Evolutionary conservation across 1,140 invertebrate genomes (phyloP).

Genomic region (Brachionus manjavacas): DNA sequence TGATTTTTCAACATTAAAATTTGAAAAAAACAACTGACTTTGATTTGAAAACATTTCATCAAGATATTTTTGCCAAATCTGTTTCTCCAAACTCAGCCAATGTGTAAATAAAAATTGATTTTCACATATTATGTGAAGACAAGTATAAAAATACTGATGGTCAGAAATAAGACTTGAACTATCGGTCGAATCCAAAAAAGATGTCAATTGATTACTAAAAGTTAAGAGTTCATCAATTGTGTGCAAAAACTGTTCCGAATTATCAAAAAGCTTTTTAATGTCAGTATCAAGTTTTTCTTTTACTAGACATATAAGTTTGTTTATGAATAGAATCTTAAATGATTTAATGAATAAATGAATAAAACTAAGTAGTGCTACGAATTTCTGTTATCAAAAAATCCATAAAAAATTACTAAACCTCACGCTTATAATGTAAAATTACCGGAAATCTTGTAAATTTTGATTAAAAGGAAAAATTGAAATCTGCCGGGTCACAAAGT

Average conservation of each 20-base stretch:
- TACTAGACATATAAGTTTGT: neutral
- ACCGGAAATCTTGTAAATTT: too few species aligned
- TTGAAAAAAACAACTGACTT: neutral
- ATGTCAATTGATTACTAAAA: neutral
- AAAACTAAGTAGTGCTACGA: too few species aligned
- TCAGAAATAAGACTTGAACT: neutral
- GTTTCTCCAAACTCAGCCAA: conserved; percentile 29
- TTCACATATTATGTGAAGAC: conserved; percentile 8
- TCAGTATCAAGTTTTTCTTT: conserved; percentile 19
- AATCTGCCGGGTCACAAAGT: too few species aligned
- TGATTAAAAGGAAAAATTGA: too few species aligned
- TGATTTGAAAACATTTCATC: conserved; percentile 33
- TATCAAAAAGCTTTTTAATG: neutral
- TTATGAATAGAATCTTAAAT: conserved; percentile 25
- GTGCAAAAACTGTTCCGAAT: conserved; percentile 13
- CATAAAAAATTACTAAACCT: too few species aligned
- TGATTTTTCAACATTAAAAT: neutral
- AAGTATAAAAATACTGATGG: neutral
- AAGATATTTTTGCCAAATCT: conserved; percentile 27
- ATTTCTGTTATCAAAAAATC: too few species aligned
- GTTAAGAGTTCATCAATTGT: conserved; percentile 25
- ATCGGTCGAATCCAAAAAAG: conserved; percentile 13
- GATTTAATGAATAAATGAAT: too few species aligned
- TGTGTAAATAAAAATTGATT: neutral
- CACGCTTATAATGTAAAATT: too few species aligned